Base-by-base conservation (phyloP, 2,888 invertebrate species). In the Melanostoma mellinum region DNA sequence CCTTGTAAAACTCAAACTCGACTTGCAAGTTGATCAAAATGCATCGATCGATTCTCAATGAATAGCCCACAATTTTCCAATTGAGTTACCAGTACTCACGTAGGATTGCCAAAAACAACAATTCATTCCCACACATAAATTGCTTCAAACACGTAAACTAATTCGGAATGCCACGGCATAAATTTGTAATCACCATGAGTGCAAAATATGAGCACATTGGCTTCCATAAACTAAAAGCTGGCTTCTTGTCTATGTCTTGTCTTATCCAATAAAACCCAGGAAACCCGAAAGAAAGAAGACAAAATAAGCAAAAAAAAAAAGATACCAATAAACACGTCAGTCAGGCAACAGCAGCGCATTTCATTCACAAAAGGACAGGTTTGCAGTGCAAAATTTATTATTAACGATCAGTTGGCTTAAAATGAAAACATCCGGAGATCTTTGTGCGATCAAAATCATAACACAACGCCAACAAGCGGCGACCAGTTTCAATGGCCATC, bases 351-450 rank as follows among this genome's bases (percentile, higher is more conserved):
- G 10, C n/a, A 3, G 3, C n/a, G 35, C 32, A 58, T 63, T 61
- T 68, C 73, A 75, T 67, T 67, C 74, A 67, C 50, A 69, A 78
- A 78, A 82, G 82, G 82, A 82, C 82, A 38, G 78, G 77, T 77
- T 82, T 63, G 35, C 44, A n/a, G 6, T 20, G 46, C 44, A 44
- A 71, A 55, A 58, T 42, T 73, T 52, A 55, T 79, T 65, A 60
- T 63, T 50, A 60, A 52, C 50, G 36, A 52, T 4, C 71, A 72
- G 55, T 63, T 33, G 32, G 20, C 36, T 46, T 52, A 50, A 63
- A 52, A 73, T 72, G 68, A 67, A 72, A 76, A 82, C 73, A 82
- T 82, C 82, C 82, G 82, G 82, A 82, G 78, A 69, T 74, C 46
- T 67, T 35, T 48, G 48, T 50, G 42, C 63, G 73, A 82, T 82